phyloP scores from a whole-genome alignment of 2,113 vertebrate species.

The Anarhynchus alexandrinus region DNA sequence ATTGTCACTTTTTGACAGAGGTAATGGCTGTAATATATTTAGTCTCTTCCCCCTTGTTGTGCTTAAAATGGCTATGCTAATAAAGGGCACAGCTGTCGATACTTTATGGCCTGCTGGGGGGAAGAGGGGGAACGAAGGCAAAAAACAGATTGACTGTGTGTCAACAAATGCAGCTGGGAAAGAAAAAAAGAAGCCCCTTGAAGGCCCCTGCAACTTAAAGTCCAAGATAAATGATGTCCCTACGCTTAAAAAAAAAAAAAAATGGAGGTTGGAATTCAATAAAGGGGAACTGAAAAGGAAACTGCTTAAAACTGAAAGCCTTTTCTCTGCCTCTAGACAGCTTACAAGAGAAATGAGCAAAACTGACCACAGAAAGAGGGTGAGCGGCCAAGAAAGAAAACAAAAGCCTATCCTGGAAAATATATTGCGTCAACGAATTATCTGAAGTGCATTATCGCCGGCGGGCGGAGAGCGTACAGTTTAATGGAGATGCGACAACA shows the following conservation, averaged over 20 bases:
- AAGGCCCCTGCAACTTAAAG: slow-evolving; percentile 77
- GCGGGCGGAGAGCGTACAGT: not conserved
- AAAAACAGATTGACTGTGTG: slow-evolving; percentile 88
- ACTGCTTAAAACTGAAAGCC: slow-evolving; percentile 76
- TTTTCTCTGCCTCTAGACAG: slow-evolving; percentile 82
- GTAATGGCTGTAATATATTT: slow-evolving; percentile 90
- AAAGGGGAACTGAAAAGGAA: slow-evolving; percentile 78
- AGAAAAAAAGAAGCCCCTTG: slow-evolving; percentile 83
- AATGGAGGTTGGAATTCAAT: slow-evolving; percentile 88
- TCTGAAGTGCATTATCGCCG: not conserved
- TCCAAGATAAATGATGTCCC: slow-evolving; percentile 80
- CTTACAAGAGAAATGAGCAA: slow-evolving; percentile 83
- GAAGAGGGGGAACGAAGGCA: slow-evolving; percentile 65
- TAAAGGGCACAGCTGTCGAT: slow-evolving; percentile 96
- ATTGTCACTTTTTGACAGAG: slow-evolving; percentile 87
- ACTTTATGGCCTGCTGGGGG: slow-evolving; percentile 85
- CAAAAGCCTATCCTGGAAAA: slow-evolving; percentile 82
- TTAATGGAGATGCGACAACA: slow-evolving; percentile 36
- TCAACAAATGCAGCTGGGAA: slow-evolving; percentile 97
- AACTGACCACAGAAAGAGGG: slow-evolving; percentile 65
- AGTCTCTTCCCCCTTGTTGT: slow-evolving; percentile 66
- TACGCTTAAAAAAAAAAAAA: slow-evolving; percentile 78
- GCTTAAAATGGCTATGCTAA: slow-evolving; percentile 83
- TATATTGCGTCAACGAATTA: slow-evolving; percentile 18
- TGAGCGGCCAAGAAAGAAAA: slow-evolving; percentile 66